Evolutionary conservation across 2,888 invertebrate species (phyloP).

Genomic region (Erebia aethiops): DNA sequence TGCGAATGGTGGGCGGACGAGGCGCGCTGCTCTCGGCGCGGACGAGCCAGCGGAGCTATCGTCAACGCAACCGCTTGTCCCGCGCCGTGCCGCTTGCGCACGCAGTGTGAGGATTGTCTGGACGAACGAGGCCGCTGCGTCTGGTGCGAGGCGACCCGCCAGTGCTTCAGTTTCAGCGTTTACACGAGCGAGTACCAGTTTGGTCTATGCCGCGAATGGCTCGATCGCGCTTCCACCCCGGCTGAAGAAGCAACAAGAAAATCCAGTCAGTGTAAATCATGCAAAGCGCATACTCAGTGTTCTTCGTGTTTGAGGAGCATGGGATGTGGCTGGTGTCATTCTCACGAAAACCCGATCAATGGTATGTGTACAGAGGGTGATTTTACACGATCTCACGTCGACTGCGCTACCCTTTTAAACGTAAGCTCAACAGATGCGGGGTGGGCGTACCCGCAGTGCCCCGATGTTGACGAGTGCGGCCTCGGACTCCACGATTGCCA

Average conservation of each 20-base stretch:
- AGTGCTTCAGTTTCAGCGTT: conserved; percentile 97
- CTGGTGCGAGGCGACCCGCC: conserved; percentile 96
- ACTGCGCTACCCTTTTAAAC: conserved; percentile 87
- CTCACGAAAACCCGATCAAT: conserved; percentile 92
- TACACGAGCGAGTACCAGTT: conserved; percentile 97
- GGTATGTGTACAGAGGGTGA: conserved; percentile 94
- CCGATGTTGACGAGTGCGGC: conserved; percentile 97
- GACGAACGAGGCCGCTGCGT: conserved; percentile 94
- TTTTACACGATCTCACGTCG: conserved; percentile 89
- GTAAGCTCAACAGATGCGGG: conserved; percentile 85
- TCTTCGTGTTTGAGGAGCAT: conserved; percentile 90
- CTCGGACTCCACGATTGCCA: conserved; percentile 95
- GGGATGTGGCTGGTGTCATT: conserved; percentile 98
- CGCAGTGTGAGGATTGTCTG: conserved; percentile 91
- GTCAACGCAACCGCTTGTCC: conserved; percentile 87
- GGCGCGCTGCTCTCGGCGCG: conserved; percentile 92
- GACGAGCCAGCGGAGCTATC: conserved; percentile 87
- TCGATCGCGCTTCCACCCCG: conserved; percentile 88
- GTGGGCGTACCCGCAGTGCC: conserved; percentile 96
- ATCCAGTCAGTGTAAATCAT: conserved; percentile 90
- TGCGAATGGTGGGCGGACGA: conserved; percentile 98
- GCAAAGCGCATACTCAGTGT: conserved; percentile 89
- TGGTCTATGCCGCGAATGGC: conserved; percentile 96
- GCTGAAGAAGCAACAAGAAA: conserved; percentile 62
- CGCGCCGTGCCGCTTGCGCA: conserved; percentile 89